A percentile compares a stretch with the other conserved stretches of the same genome.
Conservation (phyloP, 2,113 vertebrate genomes). For the Urocynchramus pylzowi region DNA sequence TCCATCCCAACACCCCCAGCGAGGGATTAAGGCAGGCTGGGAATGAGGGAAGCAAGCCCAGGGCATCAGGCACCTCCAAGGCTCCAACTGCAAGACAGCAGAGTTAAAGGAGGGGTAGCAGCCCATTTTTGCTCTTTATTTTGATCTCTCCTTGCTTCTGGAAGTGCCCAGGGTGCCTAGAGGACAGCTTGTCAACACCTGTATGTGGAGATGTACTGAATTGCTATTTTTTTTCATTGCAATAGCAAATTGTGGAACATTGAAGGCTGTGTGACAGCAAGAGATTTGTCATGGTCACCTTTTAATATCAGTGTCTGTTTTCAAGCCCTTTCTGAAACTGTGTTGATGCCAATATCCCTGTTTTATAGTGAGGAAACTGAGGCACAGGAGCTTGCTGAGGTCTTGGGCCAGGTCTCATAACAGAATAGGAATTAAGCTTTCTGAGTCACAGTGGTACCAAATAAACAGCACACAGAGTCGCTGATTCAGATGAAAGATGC, state of each 20-base stretch:
- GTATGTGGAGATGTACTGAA: neutral
- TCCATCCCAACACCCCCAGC: neutral
- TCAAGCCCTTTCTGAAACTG: neutral
- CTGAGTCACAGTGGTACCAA: neutral
- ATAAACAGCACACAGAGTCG: neutral
- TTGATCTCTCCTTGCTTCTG: neutral
- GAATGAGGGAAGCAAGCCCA: neutral
- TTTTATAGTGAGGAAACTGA: neutral
- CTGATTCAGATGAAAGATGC: slow-evolving; percentile 13
- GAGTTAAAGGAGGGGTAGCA: neutral
- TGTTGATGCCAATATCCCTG: neutral
- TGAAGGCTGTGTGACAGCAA: neutral
- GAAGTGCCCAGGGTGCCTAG: neutral
- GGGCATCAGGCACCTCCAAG: neutral
- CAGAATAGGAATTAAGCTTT: neutral
- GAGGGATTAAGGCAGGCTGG: neutral
- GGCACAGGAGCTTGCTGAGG: neutral
- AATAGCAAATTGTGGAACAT: neutral
- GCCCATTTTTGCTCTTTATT: neutral
- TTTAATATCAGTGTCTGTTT: neutral
- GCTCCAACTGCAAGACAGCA: neutral
- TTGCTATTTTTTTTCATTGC: neutral
- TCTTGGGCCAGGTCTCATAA: neutral
- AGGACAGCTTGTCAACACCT: neutral
- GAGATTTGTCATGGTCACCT: neutral